These are phyloP conservation scores for Mirza zaza DNA, from an alignment of 2,113 vertebrate genomes.

Conservation along the genomic window DNA sequence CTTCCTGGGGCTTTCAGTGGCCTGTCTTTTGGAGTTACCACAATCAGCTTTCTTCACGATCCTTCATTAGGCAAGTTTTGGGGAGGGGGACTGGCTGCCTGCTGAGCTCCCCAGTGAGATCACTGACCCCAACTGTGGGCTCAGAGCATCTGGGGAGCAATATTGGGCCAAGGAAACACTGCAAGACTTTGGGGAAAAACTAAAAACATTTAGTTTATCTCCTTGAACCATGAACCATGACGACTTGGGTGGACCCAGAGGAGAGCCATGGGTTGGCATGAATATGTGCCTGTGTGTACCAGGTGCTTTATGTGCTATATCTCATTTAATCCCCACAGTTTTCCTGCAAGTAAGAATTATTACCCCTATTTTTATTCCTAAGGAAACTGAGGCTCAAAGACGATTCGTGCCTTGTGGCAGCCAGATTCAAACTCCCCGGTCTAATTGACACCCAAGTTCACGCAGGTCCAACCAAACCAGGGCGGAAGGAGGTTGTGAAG, in stretches of 20 bases:
- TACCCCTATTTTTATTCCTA: neutral
- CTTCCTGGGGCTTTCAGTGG: neutral
- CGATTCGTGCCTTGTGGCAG: neutral
- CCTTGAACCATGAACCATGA: neutral
- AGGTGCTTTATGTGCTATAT: neutral
- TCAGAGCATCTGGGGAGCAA: neutral
- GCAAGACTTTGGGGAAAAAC: too few relatives aligned
- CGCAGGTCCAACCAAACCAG: neutral
- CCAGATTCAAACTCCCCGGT: neutral
- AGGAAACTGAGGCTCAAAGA: neutral
- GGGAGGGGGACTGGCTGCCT: neutral
- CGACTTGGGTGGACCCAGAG: neutral
- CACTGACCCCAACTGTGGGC: accelerated
- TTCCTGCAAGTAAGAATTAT: neutral
- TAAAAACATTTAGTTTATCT: neutral
- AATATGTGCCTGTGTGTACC: neutral
- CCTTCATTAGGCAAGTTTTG: neutral
- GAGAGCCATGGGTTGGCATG: neutral
- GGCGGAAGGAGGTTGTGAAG: neutral
- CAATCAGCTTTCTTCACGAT: neutral
- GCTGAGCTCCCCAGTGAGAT: neutral
- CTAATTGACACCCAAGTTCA: neutral
- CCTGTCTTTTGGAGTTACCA: neutral
- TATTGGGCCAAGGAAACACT: neutral
- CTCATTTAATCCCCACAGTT: neutral